Conservation (phyloP, 2,888 invertebrate genomes). For the Agrochola lota region DNA sequence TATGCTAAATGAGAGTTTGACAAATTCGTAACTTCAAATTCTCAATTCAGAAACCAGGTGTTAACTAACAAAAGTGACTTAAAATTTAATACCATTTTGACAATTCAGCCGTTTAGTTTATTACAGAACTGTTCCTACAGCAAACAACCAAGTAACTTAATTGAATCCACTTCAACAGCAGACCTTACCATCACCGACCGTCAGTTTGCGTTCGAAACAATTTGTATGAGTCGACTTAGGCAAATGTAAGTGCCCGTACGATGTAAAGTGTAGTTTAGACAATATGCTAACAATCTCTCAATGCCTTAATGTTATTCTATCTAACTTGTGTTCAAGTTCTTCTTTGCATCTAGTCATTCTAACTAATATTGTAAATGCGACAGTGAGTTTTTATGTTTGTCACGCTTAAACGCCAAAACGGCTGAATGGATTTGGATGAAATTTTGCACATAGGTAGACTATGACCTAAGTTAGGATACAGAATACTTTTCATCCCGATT, state of each 20-base stretch:
- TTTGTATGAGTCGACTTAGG: slow-evolving; percentile 32
- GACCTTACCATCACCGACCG: neutral
- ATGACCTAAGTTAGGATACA: too few species aligned
- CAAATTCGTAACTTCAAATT: too few species aligned
- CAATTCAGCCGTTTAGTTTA: neutral
- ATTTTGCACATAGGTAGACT: neutral
- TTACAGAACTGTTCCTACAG: neutral
- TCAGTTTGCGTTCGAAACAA: slow-evolving; percentile 10
- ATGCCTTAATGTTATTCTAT: slow-evolving; percentile 13
- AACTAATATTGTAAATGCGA: too few species aligned
- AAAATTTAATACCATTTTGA: neutral
- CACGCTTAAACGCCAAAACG: too few species aligned
- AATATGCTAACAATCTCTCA: slow-evolving; percentile 32
- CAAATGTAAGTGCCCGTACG: slow-evolving; percentile 15
- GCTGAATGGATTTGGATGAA: neutral
- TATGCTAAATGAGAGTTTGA: too few species aligned
- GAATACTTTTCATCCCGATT: neutral
- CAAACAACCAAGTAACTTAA: neutral
- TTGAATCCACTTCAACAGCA: neutral
- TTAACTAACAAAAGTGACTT: too few species aligned
- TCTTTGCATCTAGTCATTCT: neutral
- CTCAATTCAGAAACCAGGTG: too few species aligned
- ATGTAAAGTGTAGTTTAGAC: neutral
- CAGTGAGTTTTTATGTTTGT: too few species aligned
- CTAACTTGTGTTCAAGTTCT: slow-evolving; percentile 21